Base-by-base conservation (phyloP, 2,797 vertebrate genomes). In the Sebastes hopkinsi region DNA sequence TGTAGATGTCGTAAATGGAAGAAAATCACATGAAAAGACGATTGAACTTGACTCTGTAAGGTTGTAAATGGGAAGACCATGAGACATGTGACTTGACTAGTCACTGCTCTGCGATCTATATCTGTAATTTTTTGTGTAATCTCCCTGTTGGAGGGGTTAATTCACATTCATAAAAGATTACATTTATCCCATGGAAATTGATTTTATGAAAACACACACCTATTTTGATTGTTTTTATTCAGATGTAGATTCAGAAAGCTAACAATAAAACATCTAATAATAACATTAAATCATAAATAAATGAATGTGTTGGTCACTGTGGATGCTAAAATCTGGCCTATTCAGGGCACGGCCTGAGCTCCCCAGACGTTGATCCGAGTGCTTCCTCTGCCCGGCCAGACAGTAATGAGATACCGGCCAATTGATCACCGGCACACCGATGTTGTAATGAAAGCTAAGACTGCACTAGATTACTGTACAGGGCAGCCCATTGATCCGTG, bases 381-480 rank as follows among this genome's bases (percentile, higher is more conserved):
- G 60, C 30, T 72, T 38, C 69, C 75, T 80, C 82, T 11, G 7
- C 34, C 42, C 34, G 3, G 38, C 72, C 67, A 73, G 79, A 88
- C 82, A 25, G 85, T 90, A 91, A 91, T 86, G 79, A 87, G 88
- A 92, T 58, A 80, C 74, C 67, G 56, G 70, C 75, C 75, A 59
- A 91, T 88, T 85, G 87, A 92, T 92, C 86, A 62, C 64, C 42
- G 62, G 36, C 80, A 56, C 71, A 22, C 72, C 5, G 9, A 23
- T 69, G 83, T 72, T 75, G 85, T 82, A 88, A 89, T 85, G 83
- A 91, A 90, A 87, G 82, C 80, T 42, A 83, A 78, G 84, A 86
- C 81, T 34, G 85, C 67, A 18, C 74, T 83, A 61, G 77, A 89
- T 89, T 65, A 80, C 75, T 79, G 80, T 76, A 79, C 67, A 59